Base-by-base conservation (phyloP, 2,888 invertebrate species). In the Agriotes lineatus region DNA sequence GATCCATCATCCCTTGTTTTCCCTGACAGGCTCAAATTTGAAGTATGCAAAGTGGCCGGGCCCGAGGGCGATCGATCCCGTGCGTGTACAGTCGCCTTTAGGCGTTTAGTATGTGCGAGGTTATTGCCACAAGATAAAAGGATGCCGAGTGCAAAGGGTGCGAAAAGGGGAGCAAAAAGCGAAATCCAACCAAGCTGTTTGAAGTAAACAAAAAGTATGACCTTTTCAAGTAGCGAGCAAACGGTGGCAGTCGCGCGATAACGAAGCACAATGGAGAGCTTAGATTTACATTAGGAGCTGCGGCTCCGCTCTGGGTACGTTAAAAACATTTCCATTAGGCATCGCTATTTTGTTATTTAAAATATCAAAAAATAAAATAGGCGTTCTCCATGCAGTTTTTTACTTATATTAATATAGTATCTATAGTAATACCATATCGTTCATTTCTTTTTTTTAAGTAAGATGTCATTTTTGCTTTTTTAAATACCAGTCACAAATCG, bases 141-240 rank as follows among this genome's bases (percentile, higher is more conserved):
- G 18, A 12, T 18, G 19, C 5, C 3, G 1, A 37, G 44, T 9
- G 30, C 25, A 50, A 50, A 50, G 50, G 22, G 12, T 20, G 57
- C 18, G 19, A 33, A 44, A 18, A 30, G 19, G 35, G 35, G 33
- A 18, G 37, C n/a, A 18, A 30, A 14, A 60, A 50, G 25, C 7
- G 25, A 67, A 63, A 68, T 69, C 64, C 69, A 69, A 69, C 69
- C 69, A 69, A 69, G 69, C 65, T 69, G 69, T 69, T 59, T 14
- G 22, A 37, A 6, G 45, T 37, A 35, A 42, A 54, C 42, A 48
- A 62, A 54, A 35, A 54, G 33, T 44, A 39, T 39, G 16, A 42
- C 58, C 58, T 52, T 52, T 52, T 18, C 16, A 35, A 18, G 18
- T 35, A 35, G 52, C 33, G 52, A 18, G 52, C 14, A 52, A 52